Evolutionary conservation across 1,140 invertebrate genomes (phyloP), one percentile per base, ranked within the genome.

Genomic region (Spodoptera litura): DNA sequence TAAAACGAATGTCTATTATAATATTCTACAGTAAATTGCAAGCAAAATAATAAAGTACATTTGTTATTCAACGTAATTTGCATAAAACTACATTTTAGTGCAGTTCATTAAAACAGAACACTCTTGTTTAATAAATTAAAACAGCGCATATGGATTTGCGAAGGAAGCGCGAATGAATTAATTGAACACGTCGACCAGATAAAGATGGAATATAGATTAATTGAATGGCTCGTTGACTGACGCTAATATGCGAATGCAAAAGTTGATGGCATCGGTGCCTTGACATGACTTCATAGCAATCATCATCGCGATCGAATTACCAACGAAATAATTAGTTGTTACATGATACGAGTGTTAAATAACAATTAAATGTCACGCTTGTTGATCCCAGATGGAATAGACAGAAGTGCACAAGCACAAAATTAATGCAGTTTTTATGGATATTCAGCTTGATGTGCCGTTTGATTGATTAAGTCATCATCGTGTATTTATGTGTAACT

Each of bases 141-240:
- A 27, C 64, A 66, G n/a, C 58, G 38, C 71, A 75, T 53, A 62
- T 75, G 73, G 73, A 62, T 53, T 64, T 64, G 44, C 2, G 53
- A 20, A 75, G 59, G 59, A 61, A 61, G 49, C 73, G 12, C 59
- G 25, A 52, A 53, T 75, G 73, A 75, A 53, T 75, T 75, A 75
- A 62, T 75, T 75, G 59, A 51, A 52, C 27, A 62, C 73, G 56
- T 62, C 72, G 44, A 52, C 35, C 31, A 35, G 73, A 75, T 64
- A 75, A 51, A 75, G 27, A 59, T 61, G 44, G 58, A 72, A 31
- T 70, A 31, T 61, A 78, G 68, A 58, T 79, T 66, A 79, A 78
- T 79, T 78, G 53, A 52, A 12, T 70, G 58, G 56, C 20, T 25
- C 35, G 13, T 62, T 64, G 52, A 75, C 44, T 25, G 20, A 44